These are phyloP conservation scores for Stercorarius parasiticus DNA, from an alignment of 2,113 vertebrate species.

Conservation along the genomic window DNA sequence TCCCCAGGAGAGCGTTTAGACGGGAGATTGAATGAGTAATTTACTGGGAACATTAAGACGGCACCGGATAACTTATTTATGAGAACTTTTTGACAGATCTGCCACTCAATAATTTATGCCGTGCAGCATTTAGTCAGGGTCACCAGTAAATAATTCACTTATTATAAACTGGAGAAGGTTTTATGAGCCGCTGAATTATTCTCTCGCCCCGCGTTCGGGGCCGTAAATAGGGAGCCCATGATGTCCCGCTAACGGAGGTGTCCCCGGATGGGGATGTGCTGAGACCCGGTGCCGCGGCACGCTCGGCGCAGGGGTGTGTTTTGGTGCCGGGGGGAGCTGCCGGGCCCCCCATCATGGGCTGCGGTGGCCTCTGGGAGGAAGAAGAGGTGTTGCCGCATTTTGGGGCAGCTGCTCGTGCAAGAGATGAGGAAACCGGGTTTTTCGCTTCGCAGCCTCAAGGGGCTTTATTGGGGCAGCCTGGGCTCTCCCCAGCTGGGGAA, in stretches of 20 bases:
- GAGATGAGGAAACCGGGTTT: not conserved
- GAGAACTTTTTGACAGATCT: conserved; percentile 69
- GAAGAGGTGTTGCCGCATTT: not conserved
- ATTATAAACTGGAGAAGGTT: conserved; percentile 44
- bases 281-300: not conserved
- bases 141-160: conserved; percentile 75
- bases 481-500: not conserved
- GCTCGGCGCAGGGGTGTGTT: not conserved
- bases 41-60: conserved; percentile 63
- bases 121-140: conserved; percentile 53
- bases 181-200: conserved; percentile 25
- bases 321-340: not conserved
- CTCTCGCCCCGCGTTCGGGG: not conserved
- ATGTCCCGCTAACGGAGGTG: not conserved
- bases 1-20: conserved; percentile 48
- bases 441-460: accelerated
- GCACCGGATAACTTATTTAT: conserved; percentile 69
- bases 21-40: conserved; percentile 61
- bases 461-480: too few relatives aligned
- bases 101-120: conserved; percentile 71
- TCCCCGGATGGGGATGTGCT: not conserved
- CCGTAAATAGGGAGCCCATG: not conserved
- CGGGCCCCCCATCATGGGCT: accelerated
- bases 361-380: not conserved
- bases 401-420: not conserved